Evolutionary conservation across 2,888 invertebrate species (phyloP).

Genomic region (Axea sp.): DNA sequence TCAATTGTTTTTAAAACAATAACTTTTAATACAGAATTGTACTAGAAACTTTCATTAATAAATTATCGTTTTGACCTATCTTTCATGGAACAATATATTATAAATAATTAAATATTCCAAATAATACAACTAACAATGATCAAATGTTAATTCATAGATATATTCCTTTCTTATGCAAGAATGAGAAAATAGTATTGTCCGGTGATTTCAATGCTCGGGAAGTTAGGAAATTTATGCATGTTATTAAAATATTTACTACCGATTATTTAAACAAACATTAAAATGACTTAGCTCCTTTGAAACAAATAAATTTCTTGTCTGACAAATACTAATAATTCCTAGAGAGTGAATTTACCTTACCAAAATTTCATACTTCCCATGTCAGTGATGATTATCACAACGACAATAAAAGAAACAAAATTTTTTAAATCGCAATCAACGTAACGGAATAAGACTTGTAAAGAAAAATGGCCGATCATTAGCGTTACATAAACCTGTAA

Average conservation of each 20-base stretch:
- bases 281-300: not conserved
- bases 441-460: too few species aligned
- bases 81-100: not conserved
- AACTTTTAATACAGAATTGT: too few species aligned
- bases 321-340: too few species aligned
- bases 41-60: too few species aligned
- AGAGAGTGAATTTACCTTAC: too few species aligned
- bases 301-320: too few species aligned
- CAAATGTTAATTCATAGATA: not conserved
- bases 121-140: not conserved
- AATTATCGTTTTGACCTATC: not conserved
- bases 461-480: not conserved
- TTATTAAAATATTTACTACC: slow-evolving; percentile 17
- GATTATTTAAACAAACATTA: slow-evolving; percentile 15
- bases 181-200: slow-evolving; percentile 24
- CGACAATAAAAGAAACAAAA: too few species aligned
- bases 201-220: slow-evolving; percentile 41
- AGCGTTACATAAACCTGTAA: not conserved
- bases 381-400: too few species aligned
- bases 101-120: not conserved
- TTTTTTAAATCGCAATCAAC: too few species aligned
- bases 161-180: slow-evolving; percentile 8
- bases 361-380: too few species aligned
- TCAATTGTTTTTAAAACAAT: too few species aligned
- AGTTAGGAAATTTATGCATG: slow-evolving; percentile 26